Conservation (phyloP, 2,888 invertebrate genomes). For the Halictus ligatus region DNA sequence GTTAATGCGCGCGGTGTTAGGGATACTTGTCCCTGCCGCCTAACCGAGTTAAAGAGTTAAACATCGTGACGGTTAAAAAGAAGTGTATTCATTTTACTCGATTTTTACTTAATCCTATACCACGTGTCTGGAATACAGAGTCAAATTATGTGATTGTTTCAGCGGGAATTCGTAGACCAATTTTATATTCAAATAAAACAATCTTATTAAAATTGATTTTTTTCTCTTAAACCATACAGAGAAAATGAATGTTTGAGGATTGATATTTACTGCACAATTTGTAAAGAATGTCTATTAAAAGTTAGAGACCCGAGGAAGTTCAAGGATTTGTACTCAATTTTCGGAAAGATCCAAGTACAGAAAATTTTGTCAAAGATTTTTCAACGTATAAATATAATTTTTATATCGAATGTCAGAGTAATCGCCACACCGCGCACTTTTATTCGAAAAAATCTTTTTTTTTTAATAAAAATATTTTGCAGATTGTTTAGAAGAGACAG, state of each 20-base stretch:
- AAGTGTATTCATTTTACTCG: background rate
- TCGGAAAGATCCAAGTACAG: too few species aligned
- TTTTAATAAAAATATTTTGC: too few species aligned
- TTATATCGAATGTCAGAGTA: too few species aligned
- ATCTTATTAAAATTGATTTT: background rate
- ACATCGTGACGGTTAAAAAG: background rate
- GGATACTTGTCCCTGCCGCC: background rate
- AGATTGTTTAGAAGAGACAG: too few species aligned
- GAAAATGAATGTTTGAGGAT: background rate
- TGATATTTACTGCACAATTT: background rate
- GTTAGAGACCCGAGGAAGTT: background rate
- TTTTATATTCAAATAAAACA: background rate
- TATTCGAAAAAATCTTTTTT: too few species aligned
- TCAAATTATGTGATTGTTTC: background rate
- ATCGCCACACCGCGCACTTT: too few species aligned
- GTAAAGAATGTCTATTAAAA: background rate
- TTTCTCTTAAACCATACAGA: background rate
- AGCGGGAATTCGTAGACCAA: background rate
- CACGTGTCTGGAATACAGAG: background rate
- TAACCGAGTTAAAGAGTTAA: conserved; percentile 1
- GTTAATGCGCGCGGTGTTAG: conserved; percentile 2
- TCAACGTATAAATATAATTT: too few species aligned
- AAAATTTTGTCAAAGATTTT: too few species aligned
- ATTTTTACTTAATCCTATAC: background rate
- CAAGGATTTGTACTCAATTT: background rate